These are phyloP conservation scores for Falco columbarius DNA, from an alignment of 2,797 vertebrate species.

Conservation along the genomic window DNA sequence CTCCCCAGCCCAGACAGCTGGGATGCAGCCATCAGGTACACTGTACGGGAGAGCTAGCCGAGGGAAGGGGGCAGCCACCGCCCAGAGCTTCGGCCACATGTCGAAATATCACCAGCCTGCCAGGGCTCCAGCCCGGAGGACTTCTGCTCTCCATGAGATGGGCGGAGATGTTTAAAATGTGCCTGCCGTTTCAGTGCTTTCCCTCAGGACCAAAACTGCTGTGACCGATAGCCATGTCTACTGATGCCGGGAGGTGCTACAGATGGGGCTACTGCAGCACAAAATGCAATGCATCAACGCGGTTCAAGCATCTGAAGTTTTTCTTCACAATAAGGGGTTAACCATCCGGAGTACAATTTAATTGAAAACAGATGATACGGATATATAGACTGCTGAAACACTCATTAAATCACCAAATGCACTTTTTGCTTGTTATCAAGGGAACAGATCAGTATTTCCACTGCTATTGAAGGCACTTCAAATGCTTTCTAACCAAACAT, in stretches of 20 bases:
- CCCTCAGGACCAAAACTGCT: neutral
- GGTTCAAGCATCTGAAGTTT: neutral
- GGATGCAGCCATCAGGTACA: neutral
- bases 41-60: accelerated
- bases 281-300: accelerated
- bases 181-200: neutral
- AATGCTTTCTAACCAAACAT: constrained; percentile 47
- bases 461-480: constrained; percentile 32
- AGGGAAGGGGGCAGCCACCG: neutral
- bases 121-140: neutral
- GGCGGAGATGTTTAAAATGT: neutral
- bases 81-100: neutral
- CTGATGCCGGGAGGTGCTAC: neutral
- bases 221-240: neutral
- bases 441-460: neutral
- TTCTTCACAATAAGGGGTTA: neutral
- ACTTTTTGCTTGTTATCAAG: constrained; percentile 17
- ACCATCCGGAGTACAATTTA: neutral
- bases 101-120: neutral
- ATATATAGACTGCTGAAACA: neutral
- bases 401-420: neutral
- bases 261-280: neutral
- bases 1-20: neutral
- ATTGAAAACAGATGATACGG: neutral
- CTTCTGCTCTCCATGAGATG: neutral